Conservation (phyloP, 2,797 vertebrate species). For the Pempheris klunzingeri region DNA sequence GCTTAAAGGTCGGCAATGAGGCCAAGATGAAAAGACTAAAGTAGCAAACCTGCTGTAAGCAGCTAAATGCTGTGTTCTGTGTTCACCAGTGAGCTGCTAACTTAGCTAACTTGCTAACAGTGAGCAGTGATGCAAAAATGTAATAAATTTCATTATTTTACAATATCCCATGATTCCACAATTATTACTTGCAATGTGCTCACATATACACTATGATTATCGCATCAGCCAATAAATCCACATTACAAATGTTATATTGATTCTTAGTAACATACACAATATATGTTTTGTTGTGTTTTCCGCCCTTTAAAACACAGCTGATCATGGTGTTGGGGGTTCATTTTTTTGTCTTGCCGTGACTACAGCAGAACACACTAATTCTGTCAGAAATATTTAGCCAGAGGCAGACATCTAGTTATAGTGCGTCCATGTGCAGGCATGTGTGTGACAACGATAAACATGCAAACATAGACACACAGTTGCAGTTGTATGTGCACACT, state of each 20-base stretch:
- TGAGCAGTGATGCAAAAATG: not conserved
- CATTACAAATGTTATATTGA: not conserved
- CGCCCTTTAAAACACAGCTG: not conserved
- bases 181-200: not conserved
- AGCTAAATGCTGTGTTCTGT: not conserved
- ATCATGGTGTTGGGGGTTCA: constrained; percentile 4
- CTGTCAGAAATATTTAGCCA: constrained; percentile 41
- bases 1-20: constrained; percentile 26
- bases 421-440: not conserved
- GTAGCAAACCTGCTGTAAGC: not conserved
- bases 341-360: constrained; percentile 47
- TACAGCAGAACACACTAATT: constrained; percentile 31
- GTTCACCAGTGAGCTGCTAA: not conserved
- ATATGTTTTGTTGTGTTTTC: not conserved
- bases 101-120: not conserved
- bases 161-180: not conserved
- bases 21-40: not conserved
- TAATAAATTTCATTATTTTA: not conserved
- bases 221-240: constrained; percentile 7
- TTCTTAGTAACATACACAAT: not conserved
- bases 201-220: not conserved
- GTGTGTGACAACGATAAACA: constrained; percentile 13
- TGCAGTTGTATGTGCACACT: not conserved
- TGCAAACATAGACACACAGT: constrained; percentile 3
- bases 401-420: constrained; percentile 26